Evolutionary conservation across 2,113 vertebrate species (phyloP), one percentile per base, ranked within the genome.

Genomic region (Stercorarius parasiticus): DNA sequence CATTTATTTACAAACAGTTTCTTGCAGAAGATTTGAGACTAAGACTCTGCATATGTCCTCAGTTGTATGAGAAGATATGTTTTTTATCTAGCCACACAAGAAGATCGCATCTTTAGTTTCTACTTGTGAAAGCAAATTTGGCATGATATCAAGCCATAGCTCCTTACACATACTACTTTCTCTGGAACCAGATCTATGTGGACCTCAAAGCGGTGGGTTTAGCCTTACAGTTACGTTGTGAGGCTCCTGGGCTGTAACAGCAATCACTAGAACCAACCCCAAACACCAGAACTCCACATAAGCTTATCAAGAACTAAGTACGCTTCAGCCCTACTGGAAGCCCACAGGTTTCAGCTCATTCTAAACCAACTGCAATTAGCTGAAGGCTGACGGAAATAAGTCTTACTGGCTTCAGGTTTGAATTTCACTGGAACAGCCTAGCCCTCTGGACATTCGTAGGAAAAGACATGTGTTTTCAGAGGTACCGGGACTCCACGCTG

Each of bases 1-100:
- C 53, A 70, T 73, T 85, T 85, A 91, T 88, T 93, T 92, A 83
- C 92, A 91, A 96, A 93, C 27, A 80, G 42, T 36, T 83, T 43
- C 62, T 53, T 18, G 49, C 58, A 69, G 82, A 91, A 76, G 84
- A 96, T 58, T 66, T 93, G 84, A 11, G 50, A 36, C 34, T 50
- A 84, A 88, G 32, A 40, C 27, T 42, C 42, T 50, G 65, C 71
- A 70, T 43, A 53, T 66, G 22, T 52, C 53, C 88, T 72, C 74
- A 82, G 56, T 18, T 85, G 49, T 43, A 23, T 38, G 22, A 61
- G 49, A 91, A 38, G 53, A 53, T 65, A 30, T 21, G 32, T 3
- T 47, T 82, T 90, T 77, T 76, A 55, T 83, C n/a, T 38, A 73
- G 47, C 71, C 90, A 82, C 85, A 82, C 76, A 92, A 50, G 67